These are phyloP conservation scores for Nibea albiflora DNA, from an alignment of 2,113 vertebrate species.

Conservation along the genomic window DNA sequence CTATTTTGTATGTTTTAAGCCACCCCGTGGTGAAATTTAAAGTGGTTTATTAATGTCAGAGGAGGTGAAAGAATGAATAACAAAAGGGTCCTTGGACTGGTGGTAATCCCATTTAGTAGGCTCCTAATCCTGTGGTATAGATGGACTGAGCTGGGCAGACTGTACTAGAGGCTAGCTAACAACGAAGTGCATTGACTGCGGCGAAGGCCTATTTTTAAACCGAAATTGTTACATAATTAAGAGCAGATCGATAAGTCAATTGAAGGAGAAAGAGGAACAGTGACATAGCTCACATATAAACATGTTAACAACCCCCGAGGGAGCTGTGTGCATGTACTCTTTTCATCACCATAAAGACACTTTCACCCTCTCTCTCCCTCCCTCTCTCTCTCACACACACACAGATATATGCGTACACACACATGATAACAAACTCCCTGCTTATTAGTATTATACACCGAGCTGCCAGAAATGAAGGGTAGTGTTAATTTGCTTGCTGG, in stretches of 20 bases:
- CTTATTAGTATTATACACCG: constrained; percentile 2
- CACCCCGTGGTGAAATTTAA: constrained; percentile 21
- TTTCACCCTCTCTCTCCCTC: neutral
- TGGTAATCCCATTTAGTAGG: constrained; percentile 64
- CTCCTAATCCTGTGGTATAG: constrained; percentile 53
- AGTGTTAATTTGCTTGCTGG: constrained; percentile 15
- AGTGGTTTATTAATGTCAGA: constrained; percentile 44
- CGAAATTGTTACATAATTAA: constrained; percentile 78
- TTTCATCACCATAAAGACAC: constrained; percentile 21
- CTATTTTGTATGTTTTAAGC: neutral
- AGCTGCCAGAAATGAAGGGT: constrained; percentile 25
- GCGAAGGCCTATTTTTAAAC: constrained; percentile 62
- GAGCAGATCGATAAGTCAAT: constrained; percentile 72
- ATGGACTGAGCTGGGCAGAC: constrained; percentile 20
- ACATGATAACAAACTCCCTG: constrained; percentile 7
- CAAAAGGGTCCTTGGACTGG: constrained; percentile 36
- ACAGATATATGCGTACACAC: neutral
- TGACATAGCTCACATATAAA: constrained; percentile 48
- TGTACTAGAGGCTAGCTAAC: constrained; percentile 51
- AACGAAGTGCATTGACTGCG: constrained; percentile 35
- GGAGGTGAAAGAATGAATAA: constrained; percentile 32
- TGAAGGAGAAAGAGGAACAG: constrained; percentile 61
- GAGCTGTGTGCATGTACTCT: constrained; percentile 24
- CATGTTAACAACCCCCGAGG: constrained; percentile 55
- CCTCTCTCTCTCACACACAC: neutral